Evolutionary conservation across 2,888 invertebrate genomes (phyloP).

Genomic region (Cerastis rubricosa): DNA sequence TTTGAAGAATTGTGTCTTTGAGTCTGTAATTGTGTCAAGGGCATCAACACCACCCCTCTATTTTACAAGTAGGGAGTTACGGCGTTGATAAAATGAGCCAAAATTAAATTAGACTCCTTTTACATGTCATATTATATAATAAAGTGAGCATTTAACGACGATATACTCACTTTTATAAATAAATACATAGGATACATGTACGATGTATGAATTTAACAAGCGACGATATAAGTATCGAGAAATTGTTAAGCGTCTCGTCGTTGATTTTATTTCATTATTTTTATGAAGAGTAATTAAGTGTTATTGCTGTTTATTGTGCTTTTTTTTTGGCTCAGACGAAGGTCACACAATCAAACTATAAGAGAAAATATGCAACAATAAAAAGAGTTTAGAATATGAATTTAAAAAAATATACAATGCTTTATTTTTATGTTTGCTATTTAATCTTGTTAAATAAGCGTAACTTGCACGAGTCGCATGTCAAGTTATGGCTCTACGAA

Average conservation of each 20-base stretch:
- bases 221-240: not conserved
- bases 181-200: not conserved
- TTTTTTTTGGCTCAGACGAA: not conserved
- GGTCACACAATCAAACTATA: not conserved
- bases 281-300: not conserved
- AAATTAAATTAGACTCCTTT: constrained; percentile 34
- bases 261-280: not conserved
- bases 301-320: not conserved
- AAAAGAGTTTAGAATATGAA: not conserved
- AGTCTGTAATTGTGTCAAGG: constrained; percentile 5
- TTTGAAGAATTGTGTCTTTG: not conserved
- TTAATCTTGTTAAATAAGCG: not conserved
- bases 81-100: constrained; percentile 11
- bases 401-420: not conserved
- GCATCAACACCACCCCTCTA: not conserved
- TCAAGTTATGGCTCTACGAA: not conserved
- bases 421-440: not conserved
- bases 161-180: not conserved
- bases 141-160: constrained; percentile 37
- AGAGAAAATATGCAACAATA: not conserved
- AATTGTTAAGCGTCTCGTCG: not conserved
- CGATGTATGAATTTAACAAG: constrained; percentile 3
- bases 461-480: not conserved
- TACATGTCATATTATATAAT: constrained; percentile 22
- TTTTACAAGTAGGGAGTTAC: constrained; percentile 11